Percentiles rank a stretch among this genome's conserved stretches.
phyloP scores from a whole-genome alignment of 2,888 invertebrate species.

The Oscheius sp. region DNA sequence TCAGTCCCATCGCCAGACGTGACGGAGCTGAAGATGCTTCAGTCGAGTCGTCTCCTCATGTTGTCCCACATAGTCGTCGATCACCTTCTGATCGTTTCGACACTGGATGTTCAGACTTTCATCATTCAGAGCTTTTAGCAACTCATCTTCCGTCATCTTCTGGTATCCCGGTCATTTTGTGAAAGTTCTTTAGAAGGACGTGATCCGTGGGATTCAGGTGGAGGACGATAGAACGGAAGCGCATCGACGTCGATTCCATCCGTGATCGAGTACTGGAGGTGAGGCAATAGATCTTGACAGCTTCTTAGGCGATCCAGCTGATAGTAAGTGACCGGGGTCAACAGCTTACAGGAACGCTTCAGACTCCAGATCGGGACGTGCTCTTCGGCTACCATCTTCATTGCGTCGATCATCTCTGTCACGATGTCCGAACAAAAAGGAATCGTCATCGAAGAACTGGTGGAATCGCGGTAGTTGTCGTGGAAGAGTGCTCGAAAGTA shows the following conservation, averaged over 20 bases:
- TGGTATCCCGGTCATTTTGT: constrained; percentile 5
- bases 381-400: not conserved
- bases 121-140: constrained; percentile 3
- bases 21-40: not conserved
- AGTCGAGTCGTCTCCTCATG: no score
- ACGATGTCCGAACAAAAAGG: not conserved
- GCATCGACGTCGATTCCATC: not conserved
- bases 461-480: not conserved
- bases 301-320: constrained; percentile 14
- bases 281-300: constrained; percentile 2
- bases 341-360: not conserved
- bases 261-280: not conserved
- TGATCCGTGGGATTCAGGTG: not conserved
- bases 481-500: constrained; percentile 20
- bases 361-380: constrained; percentile 16
- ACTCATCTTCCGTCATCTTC: constrained; percentile 15
- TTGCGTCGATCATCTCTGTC: not conserved
- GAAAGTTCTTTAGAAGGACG: constrained; percentile 4
- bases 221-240: constrained; percentile 8
- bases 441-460: not conserved
- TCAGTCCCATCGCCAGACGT: constrained; percentile 1
- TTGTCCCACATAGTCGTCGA: not conserved
- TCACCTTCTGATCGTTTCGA: not conserved
- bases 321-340: not conserved
- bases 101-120: constrained; percentile 12